Base-by-base conservation (phyloP, 2,113 vertebrate species). In the Brachirus orientalis region DNA sequence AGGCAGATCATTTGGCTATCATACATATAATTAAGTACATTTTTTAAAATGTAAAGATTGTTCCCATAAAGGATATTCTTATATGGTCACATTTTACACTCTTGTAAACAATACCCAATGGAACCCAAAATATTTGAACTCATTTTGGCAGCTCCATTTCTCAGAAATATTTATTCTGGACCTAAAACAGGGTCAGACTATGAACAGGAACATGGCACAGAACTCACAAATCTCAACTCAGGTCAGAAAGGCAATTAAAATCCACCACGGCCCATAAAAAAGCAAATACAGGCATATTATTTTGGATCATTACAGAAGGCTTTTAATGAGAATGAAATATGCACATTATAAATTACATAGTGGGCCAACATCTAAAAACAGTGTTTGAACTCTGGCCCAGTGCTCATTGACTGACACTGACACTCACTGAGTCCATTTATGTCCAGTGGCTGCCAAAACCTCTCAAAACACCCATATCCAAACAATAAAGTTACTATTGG, bases 401-500 rank as follows among this genome's bases (percentile, higher is more conserved):
- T 12, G 37, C 61, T 72, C 28, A 58, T 36, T 33, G 59, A 67
- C 52, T 60, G 71, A 82, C 73, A 80, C 66, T 58, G 64, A 76
- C 56, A 12, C 22, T 1, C 55, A 75, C 57, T 54, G 28, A n/a
- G 51, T 43, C 40, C 12, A 3, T 40, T 12, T 12, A 10, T 33
- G 52, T 61, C 59, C 20, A 45, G 53, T 59, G 69, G 37, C 69
- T 71, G 74, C 64, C 75, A 82, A 72, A 65, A 16, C 58, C 48
- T 76, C 54, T 64, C 56, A 8, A 41, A 64, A 66, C 63, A 65
- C 41, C 53, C 62, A 67, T 17, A 46, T 63, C 44, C 54, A 20
- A 82, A 89, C 76, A 82, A 74, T 72, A 0, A 45, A 68, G 65
- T 64, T 80, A 84, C 84, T 84, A 84, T 83, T 72, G 61, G 41